These are phyloP conservation scores for Typhlomys cinereus DNA, from an alignment of 2,113 vertebrate species.

Conservation along the genomic window DNA sequence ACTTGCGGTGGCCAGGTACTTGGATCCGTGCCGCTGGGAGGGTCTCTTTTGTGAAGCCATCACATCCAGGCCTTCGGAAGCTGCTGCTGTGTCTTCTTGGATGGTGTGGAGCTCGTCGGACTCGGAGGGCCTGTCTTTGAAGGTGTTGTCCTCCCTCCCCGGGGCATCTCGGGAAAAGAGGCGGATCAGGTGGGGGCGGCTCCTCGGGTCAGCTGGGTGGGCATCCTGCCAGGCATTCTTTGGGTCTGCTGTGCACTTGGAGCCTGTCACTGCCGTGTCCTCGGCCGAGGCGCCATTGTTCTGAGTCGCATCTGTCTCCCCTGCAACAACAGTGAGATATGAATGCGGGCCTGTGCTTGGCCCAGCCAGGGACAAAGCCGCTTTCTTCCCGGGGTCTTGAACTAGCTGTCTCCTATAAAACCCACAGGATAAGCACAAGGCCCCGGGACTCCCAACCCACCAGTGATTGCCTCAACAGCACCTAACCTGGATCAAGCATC, in stretches of 20 bases:
- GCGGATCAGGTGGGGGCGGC: slow-evolving; percentile 99
- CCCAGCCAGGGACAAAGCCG: slow-evolving; percentile 88
- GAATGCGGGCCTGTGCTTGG: slow-evolving; percentile 91
- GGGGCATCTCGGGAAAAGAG: slow-evolving; percentile 99
- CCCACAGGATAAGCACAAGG: slow-evolving; percentile 61
- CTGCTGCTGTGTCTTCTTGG: slow-evolving; percentile 93
- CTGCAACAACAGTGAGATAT: slow-evolving; percentile 97
- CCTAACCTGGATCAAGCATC: slow-evolving; percentile 25
- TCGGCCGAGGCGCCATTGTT: slow-evolving; percentile 96
- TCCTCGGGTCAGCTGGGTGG: slow-evolving; percentile 92
- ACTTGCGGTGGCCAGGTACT: slow-evolving; percentile 94
- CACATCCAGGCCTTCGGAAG: slow-evolving; percentile 90
- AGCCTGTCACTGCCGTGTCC: slow-evolving; percentile 95
- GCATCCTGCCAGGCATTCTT: slow-evolving; percentile 89
- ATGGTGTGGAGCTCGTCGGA: slow-evolving; percentile 99
- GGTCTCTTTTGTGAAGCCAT: slow-evolving; percentile 92
- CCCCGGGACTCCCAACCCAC: slow-evolving; percentile 51
- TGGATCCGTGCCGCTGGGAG: slow-evolving; percentile 88
- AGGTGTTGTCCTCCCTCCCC: slow-evolving; percentile 99
- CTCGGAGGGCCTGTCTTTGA: slow-evolving; percentile 99
- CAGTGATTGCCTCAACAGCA: slow-evolving; percentile 38
- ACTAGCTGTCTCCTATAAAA: slow-evolving; percentile 82
- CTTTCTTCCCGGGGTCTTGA: slow-evolving; percentile 83
- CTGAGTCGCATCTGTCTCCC: slow-evolving; percentile 96
- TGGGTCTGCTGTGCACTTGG: slow-evolving; percentile 91